These are phyloP conservation scores for Melanargia galathea DNA, from an alignment of 2,888 invertebrate species.

Conservation along the genomic window DNA sequence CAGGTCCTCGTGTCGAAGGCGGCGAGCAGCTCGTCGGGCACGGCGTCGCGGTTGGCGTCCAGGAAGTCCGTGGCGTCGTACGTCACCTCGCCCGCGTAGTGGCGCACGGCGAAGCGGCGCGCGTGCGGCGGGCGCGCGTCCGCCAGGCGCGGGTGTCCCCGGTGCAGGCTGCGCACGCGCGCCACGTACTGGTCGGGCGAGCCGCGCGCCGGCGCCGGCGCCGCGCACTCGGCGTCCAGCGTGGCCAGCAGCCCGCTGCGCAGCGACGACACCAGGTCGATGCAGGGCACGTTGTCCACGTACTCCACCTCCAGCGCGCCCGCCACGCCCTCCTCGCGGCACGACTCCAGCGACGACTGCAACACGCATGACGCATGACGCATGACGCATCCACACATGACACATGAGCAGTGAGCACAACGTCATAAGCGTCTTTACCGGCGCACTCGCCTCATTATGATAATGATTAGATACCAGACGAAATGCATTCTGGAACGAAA, in stretches of 20 bases:
- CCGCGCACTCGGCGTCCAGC: conserved; percentile 95
- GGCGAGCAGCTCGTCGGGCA: conserved; percentile 95
- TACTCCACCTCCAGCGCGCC: conserved; percentile 96
- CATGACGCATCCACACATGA: no score
- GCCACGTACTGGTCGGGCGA: conserved; percentile 79
- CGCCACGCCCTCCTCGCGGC: conserved; percentile 95
- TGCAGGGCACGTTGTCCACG: conserved; percentile 97
- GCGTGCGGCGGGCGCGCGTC: conserved; percentile 90
- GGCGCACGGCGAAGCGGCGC: conserved; percentile 93
- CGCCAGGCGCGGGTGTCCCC: conserved; percentile 89
- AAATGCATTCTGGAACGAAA: no score
- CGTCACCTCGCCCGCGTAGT: conserved; percentile 88
- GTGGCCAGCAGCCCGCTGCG: conserved; percentile 95
- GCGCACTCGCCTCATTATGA: no score
- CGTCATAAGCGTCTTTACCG: no score
- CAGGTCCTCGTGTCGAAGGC: conserved; percentile 96
- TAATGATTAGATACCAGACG: no score
- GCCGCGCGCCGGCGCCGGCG: no score
- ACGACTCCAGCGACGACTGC: conserved; percentile 85
- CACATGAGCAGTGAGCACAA: no score
- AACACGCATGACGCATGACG: neutral
- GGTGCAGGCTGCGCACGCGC: conserved; percentile 63
- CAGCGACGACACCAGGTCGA: conserved; percentile 96
- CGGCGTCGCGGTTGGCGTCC: conserved; percentile 95
- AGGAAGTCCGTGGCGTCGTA: conserved; percentile 95